Evolutionary conservation across 2,113 vertebrate species (phyloP).

Genomic region (Labeo rohita): DNA sequence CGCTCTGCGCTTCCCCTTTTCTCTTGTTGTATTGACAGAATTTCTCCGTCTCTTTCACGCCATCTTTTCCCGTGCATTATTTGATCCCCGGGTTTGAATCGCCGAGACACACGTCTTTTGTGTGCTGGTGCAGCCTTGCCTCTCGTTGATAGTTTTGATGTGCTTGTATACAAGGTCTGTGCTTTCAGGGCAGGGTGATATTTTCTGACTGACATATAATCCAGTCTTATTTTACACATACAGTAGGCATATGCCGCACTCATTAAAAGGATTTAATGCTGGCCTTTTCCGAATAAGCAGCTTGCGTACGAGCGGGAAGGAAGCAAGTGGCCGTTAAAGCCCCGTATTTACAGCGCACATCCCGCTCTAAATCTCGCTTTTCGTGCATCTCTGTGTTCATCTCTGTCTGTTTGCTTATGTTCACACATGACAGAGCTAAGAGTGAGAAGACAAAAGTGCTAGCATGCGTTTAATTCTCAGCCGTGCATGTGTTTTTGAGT

Average conservation of each 20-base stretch:
- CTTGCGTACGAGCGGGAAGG: slow-evolving; percentile 36
- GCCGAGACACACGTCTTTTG: neutral
- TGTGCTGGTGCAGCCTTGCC: neutral
- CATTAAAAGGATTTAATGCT: slow-evolving; percentile 60
- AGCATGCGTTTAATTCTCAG: neutral
- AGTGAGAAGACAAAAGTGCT: slow-evolving; percentile 13
- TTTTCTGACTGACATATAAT: slow-evolving; percentile 53
- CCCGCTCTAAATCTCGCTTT: slow-evolving; percentile 49
- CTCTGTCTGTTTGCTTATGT: slow-evolving; percentile 35
- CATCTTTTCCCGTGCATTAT: neutral
- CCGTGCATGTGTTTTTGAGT: neutral
- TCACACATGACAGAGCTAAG: slow-evolving; percentile 33
- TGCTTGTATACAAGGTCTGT: slow-evolving; percentile 11
- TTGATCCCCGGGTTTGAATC: slow-evolving; percentile 12
- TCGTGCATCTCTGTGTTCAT: slow-evolving; percentile 27
- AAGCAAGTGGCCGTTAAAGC: slow-evolving; percentile 38
- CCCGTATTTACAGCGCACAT: slow-evolving; percentile 52
- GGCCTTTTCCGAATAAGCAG: slow-evolving; percentile 44
- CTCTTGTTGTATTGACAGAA: neutral
- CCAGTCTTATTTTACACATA: slow-evolving; percentile 52
- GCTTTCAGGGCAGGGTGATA: slow-evolving; percentile 39
- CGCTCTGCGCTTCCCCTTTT: neutral
- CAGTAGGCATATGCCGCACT: slow-evolving; percentile 54
- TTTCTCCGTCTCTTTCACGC: neutral
- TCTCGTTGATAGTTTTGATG: slow-evolving; percentile 39